Conservation (phyloP, 2,113 vertebrate species). For the Amphiprion percula region DNA sequence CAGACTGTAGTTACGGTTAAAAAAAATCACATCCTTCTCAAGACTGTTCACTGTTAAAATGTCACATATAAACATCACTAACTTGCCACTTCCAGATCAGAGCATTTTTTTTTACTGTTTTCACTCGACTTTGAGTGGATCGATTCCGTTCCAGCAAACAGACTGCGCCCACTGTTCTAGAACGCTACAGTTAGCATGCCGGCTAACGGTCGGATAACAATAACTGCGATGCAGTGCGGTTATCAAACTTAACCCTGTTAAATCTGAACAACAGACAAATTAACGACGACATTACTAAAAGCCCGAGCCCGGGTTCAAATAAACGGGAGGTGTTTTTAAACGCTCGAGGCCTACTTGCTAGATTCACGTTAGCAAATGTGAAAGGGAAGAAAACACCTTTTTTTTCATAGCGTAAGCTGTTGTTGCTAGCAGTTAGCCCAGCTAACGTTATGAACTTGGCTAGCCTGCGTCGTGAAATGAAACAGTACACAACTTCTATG, state of each 20-base stretch:
- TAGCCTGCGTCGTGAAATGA: conserved; percentile 57
- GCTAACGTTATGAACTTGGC: conserved; percentile 55
- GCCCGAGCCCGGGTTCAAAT: accelerated
- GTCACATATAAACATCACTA: accelerated
- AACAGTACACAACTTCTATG: conserved; percentile 50
- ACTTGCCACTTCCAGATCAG: accelerated
- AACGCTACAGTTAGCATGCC: conserved; percentile 65
- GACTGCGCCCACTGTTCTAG: conserved; percentile 70
- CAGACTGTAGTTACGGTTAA: not conserved
- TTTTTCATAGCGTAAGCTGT: conserved; percentile 57
- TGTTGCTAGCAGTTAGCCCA: conserved; percentile 70
- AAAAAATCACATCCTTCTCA: not conserved
- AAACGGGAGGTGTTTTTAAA: not conserved
- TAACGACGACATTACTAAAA: not conserved
- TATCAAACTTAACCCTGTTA: conserved; percentile 38
- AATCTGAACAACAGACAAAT: not conserved
- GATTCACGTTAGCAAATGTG: conserved; percentile 55
- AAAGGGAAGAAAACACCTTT: conserved; percentile 70
- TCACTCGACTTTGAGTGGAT: not conserved
- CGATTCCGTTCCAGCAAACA: conserved; percentile 37
- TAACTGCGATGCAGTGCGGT: conserved; percentile 59
- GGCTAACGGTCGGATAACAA: conserved; percentile 76
- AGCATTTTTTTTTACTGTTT: not conserved
- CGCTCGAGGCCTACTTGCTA: conserved; percentile 9
- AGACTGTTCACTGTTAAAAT: accelerated